Conservation (phyloP, 2,888 invertebrate species). For the Parnassius smintheus region DNA sequence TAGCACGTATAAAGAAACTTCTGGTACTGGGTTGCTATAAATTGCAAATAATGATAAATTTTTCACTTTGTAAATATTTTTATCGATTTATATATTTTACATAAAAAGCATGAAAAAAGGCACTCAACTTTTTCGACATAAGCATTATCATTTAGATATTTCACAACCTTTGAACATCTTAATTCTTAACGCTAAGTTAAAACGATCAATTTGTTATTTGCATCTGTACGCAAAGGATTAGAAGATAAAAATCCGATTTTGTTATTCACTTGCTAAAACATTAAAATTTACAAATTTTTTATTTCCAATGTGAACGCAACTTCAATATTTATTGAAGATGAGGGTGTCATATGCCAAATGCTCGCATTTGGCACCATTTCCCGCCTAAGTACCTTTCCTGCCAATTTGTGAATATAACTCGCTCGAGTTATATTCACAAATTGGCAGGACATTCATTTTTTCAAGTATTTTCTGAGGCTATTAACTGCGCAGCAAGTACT, state of each 20-base stretch:
- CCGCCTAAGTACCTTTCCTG: background rate
- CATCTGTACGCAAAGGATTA: constrained; percentile 7
- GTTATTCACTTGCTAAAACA: background rate
- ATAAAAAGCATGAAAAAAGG: background rate
- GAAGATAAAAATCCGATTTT: constrained; percentile 3
- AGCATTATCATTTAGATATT: background rate
- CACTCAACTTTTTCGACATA: background rate
- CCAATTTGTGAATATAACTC: no score
- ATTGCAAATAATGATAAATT: no score
- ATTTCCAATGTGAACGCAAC: background rate
- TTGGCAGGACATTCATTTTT: no score
- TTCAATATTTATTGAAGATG: background rate
- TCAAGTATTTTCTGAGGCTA: no score
- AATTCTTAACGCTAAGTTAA: constrained; percentile 22
- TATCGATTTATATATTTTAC: no score
- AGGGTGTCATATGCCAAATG: background rate
- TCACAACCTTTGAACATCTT: constrained; percentile 22
- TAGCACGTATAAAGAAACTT: no score
- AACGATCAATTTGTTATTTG: constrained; percentile 14
- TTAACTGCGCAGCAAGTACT: no score
- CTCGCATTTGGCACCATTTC: background rate
- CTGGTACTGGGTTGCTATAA: no score
- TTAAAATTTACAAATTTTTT: background rate
- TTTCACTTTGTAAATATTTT: no score
- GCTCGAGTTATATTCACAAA: no score